Conservation (phyloP, 2,888 invertebrate genomes). For the Caenorhabditis plicata region DNA sequence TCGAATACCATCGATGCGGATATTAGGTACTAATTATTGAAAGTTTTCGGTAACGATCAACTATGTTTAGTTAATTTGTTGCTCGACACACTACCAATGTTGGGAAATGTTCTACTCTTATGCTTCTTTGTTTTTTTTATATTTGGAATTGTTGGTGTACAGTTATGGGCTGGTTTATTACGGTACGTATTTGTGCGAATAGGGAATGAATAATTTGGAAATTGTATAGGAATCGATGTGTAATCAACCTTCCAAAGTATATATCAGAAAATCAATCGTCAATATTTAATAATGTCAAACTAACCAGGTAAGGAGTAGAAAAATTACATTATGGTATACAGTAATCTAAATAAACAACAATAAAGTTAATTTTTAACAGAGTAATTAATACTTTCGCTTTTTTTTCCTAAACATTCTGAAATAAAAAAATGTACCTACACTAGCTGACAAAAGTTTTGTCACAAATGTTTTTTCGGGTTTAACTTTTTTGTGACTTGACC, state of each 20-base stretch:
- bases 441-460: no score
- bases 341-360: no score
- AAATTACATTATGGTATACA: no score
- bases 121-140: constrained; percentile 99
- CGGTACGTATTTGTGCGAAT: constrained; percentile 76
- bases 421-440: no score
- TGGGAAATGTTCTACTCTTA: constrained; percentile 90
- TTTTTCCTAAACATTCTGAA: no score
- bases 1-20: constrained; percentile 87
- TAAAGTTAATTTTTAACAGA: no score
- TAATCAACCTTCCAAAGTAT: constrained; percentile 56
- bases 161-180: constrained; percentile 96
- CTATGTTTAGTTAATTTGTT: constrained; percentile 84
- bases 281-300: constrained; percentile 52
- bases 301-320: constrained; percentile 48
- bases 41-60: no score
- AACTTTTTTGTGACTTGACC: no score
- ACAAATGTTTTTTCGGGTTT: no score
- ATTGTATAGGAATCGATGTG: constrained; percentile 60
- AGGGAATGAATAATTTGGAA: background rate
- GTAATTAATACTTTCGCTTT: no score
- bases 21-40: no score
- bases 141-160: constrained; percentile 98
- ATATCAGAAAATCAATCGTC: constrained; percentile 47
- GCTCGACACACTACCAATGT: constrained; percentile 96